Percentiles rank a stretch among this genome's conserved stretches.
phyloP scores from a whole-genome alignment of 2,797 vertebrate genomes.

The Notamacropus eugenii region DNA sequence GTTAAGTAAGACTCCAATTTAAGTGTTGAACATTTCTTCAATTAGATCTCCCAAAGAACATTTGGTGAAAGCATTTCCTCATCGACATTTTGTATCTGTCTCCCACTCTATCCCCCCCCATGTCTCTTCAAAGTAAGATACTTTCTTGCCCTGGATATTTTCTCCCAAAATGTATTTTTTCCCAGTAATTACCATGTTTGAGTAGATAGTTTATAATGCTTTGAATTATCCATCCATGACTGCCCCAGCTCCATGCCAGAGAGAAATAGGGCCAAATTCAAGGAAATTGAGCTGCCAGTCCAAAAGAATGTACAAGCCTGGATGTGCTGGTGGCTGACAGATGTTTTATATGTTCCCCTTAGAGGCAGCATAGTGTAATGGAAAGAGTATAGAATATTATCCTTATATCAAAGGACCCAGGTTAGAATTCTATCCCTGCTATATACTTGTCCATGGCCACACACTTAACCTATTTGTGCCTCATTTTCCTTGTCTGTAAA shows the following conservation, averaged over 20 bases:
- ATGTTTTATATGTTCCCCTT: slow-evolving; percentile 3
- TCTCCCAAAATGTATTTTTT: neutral
- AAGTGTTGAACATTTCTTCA: neutral
- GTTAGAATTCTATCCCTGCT: neutral
- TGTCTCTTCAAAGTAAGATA: neutral
- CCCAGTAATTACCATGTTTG: neutral
- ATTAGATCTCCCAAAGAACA: neutral
- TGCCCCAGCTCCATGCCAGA: neutral
- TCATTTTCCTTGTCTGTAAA: neutral
- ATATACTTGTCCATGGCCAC: neutral
- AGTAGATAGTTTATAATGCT: neutral
- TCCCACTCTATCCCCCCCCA: neutral
- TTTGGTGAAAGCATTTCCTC: neutral
- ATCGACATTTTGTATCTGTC: neutral
- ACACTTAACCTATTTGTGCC: neutral
- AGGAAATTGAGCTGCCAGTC: neutral
- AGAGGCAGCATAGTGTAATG: neutral
- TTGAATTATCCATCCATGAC: neutral
- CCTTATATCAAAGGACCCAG: neutral
- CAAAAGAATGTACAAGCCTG: neutral
- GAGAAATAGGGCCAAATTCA: neutral
- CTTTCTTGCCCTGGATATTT: neutral
- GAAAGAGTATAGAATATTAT: neutral
- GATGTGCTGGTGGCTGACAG: neutral
- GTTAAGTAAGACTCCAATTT: neutral